Evolutionary conservation across 2,113 vertebrate genomes (phyloP).

Genomic region (Cyrtonyx montezumae): DNA sequence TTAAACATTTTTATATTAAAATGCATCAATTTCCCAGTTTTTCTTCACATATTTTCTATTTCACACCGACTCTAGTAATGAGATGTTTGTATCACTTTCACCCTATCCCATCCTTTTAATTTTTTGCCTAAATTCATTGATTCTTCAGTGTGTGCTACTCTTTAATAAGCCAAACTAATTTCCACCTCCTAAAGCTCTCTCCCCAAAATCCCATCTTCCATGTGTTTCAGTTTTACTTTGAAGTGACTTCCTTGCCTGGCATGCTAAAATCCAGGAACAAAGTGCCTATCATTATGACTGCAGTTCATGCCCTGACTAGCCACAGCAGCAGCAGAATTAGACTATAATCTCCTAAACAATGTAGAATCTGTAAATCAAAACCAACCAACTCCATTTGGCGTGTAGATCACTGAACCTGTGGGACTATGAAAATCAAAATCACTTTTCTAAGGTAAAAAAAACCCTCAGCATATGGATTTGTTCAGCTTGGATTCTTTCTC

Average conservation of each 20-base stretch:
- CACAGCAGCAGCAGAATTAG: constrained; percentile 46
- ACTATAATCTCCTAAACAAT: constrained; percentile 59
- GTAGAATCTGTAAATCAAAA: constrained; percentile 63
- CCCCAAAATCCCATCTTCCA: constrained; percentile 1
- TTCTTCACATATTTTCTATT: neutral
- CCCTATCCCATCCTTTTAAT: neutral
- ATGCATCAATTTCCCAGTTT: neutral
- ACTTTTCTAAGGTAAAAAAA: constrained; percentile 18
- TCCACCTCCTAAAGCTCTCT: neutral
- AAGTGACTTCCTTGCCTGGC: constrained; percentile 56
- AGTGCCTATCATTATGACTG: constrained; percentile 19
- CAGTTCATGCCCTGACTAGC: constrained; percentile 62
- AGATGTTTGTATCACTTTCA: neutral
- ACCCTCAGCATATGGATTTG: neutral
- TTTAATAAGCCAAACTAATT: constrained; percentile 16
- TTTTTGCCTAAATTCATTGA: neutral
- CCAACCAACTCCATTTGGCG: constrained; percentile 23
- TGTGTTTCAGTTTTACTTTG: constrained; percentile 56
- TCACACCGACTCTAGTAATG: neutral
- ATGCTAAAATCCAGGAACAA: constrained; percentile 49
- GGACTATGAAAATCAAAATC: constrained; percentile 2
- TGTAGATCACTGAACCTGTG: constrained; percentile 27
- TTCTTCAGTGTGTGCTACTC: neutral
- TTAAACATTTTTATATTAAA: neutral
- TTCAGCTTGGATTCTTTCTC: constrained; percentile 10